phyloP scores from a whole-genome alignment of 2,797 vertebrate species.

The Vultur gryphus region DNA sequence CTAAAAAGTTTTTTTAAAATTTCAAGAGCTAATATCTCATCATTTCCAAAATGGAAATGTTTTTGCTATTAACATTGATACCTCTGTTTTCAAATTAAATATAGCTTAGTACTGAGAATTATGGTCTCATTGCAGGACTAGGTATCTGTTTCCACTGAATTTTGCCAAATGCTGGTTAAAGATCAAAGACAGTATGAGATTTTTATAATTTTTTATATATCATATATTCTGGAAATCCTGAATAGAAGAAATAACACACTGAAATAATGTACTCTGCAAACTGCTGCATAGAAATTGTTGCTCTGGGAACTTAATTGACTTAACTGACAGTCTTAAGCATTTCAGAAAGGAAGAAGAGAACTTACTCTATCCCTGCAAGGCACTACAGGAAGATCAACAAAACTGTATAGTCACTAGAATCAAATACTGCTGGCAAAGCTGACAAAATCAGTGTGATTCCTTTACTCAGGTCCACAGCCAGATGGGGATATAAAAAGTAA shows the following conservation, averaged over 20 bases:
- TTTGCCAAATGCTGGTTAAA: not conserved
- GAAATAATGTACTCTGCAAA: fast-evolving
- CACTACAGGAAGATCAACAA: not conserved
- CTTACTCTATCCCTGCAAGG: not conserved
- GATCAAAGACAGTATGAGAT: not conserved
- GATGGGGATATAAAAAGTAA: not conserved
- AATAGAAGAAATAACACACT: not conserved
- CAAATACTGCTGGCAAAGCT: not conserved
- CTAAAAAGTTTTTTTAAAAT: not conserved
- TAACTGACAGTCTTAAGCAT: not conserved
- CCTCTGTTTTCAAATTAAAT: not conserved
- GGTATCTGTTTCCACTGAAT: not conserved
- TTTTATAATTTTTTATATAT: not conserved
- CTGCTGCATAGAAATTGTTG: not conserved
- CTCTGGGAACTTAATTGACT: not conserved
- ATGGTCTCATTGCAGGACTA: not conserved
- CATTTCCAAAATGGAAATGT: not conserved
- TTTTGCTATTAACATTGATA: not conserved
- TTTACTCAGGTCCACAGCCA: not conserved
- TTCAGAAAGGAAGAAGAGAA: not conserved
- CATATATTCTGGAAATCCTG: not conserved
- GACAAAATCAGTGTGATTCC: not conserved
- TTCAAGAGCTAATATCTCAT: not conserved
- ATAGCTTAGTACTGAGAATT: not conserved
- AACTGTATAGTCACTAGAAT: not conserved